Percentiles rank a stretch among this genome's conserved stretches.
These are phyloP conservation scores for Venustaconcha ellipsiformis DNA, from an alignment of 1,140 invertebrate species.

Conservation along the genomic window DNA sequence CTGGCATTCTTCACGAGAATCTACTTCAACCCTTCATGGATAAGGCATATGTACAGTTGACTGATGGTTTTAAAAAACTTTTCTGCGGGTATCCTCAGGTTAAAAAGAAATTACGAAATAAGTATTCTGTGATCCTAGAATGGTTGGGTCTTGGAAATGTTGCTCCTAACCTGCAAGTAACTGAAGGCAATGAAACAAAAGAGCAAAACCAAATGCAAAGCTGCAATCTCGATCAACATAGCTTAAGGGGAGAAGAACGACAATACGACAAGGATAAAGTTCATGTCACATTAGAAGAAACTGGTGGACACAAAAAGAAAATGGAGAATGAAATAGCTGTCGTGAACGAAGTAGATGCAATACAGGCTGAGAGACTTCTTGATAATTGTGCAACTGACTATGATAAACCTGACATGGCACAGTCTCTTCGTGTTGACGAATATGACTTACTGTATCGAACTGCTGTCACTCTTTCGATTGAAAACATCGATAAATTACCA, in stretches of 20 bases:
- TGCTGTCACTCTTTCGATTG: slow-evolving; percentile 16
- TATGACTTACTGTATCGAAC: no score
- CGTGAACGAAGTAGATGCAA: slow-evolving; percentile 23
- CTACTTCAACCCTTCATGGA: slow-evolving; percentile 38
- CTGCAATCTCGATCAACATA: no score
- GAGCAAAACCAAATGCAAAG: no score
- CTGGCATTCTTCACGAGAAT: slow-evolving; percentile 44
- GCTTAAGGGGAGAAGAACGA: no score
- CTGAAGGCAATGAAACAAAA: neutral
- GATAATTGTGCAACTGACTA: neutral
- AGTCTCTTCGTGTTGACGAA: no score
- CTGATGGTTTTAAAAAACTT: neutral
- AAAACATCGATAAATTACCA: slow-evolving; percentile 16
- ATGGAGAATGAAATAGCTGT: slow-evolving; percentile 18
- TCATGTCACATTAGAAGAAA: no score
- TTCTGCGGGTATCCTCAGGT: neutral
- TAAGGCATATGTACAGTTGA: slow-evolving; percentile 11
- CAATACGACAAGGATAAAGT: no score
- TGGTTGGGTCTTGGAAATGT: slow-evolving; percentile 39
- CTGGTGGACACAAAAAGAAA: neutral
- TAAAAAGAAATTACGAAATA: no score
- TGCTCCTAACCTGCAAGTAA: neutral
- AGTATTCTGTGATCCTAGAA: slow-evolving; percentile 27
- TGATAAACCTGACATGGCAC: neutral
- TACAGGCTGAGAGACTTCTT: slow-evolving; percentile 20